Evolutionary conservation across 2,113 vertebrate genomes (phyloP).

Genomic region (Hemibates koningsi): DNA sequence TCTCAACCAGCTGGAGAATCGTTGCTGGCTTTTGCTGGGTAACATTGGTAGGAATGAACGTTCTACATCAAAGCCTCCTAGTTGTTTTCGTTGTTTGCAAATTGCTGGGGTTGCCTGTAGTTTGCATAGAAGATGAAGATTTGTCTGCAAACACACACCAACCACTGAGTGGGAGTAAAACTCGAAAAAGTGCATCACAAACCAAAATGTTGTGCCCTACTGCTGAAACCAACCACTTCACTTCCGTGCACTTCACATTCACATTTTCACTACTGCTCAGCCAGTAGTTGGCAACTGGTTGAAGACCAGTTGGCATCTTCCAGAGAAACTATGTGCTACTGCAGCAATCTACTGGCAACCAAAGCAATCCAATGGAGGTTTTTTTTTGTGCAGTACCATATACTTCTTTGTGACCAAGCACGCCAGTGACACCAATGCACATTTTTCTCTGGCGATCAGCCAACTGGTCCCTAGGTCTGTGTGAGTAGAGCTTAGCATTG

Average conservation of each 20-base stretch:
- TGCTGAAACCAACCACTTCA: background rate
- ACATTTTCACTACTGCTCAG: background rate
- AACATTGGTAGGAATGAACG: background rate
- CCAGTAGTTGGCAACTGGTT: background rate
- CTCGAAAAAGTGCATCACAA: background rate
- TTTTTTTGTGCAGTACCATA: background rate
- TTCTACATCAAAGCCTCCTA: background rate
- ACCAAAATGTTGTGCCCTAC: background rate
- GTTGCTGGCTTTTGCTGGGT: background rate
- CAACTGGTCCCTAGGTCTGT: background rate
- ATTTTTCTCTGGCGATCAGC: background rate
- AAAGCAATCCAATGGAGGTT: accelerated
- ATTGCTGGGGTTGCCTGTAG: background rate
- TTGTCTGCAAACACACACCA: background rate
- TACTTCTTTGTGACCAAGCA: background rate
- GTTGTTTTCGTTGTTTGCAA: background rate
- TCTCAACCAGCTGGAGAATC: background rate
- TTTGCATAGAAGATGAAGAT: background rate
- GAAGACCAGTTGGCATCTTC: background rate
- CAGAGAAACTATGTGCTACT: background rate
- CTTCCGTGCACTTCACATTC: background rate
- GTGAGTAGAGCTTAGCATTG: background rate
- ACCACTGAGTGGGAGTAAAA: background rate
- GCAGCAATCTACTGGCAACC: background rate
- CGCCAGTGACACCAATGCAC: background rate